Evolutionary conservation across 2,797 vertebrate genomes (phyloP).

Genomic region (Channa striata): DNA sequence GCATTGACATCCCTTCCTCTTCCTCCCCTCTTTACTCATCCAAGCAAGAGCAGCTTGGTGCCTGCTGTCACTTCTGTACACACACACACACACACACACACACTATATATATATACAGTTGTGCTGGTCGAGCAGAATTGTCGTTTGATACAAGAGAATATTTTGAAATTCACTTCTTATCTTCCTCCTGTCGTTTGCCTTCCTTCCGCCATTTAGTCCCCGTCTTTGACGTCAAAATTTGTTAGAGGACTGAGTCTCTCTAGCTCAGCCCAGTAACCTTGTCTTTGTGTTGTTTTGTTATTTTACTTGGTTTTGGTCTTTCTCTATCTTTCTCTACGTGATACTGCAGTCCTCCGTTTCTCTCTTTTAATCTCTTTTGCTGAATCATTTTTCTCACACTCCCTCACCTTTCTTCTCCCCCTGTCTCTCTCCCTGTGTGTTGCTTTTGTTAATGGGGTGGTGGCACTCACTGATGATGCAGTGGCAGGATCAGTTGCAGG

Average conservation of each 20-base stretch:
- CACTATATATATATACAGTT: neutral
- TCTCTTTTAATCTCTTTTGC: conserved; percentile 44
- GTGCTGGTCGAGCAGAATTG: conserved; percentile 33
- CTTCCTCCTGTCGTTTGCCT: conserved; percentile 54
- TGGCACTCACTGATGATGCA: conserved; percentile 82
- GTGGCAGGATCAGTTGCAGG: conserved; percentile 98
- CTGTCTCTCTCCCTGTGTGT: conserved; percentile 31
- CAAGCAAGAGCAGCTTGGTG: conserved; percentile 74
- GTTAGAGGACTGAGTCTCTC: conserved; percentile 36
- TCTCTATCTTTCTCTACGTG: conserved; percentile 28
- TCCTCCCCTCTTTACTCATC: conserved; percentile 62
- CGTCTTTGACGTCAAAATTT: conserved; percentile 40
- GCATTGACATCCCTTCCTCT: conserved; percentile 85
- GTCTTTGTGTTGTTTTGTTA: conserved; percentile 61
- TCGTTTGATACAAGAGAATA: conserved; percentile 57
- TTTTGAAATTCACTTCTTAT: conserved; percentile 35
- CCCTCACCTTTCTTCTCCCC: conserved; percentile 13
- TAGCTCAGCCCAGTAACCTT: conserved; percentile 67
- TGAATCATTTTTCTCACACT: conserved; percentile 29
- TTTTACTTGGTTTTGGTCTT: conserved; percentile 52
- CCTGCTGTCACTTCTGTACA: conserved; percentile 75
- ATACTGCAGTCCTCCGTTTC: neutral
- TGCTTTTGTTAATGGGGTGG: conserved; percentile 68
- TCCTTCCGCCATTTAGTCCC: conserved; percentile 61
- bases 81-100: conserved; percentile 27